Evolutionary conservation across 2,888 invertebrate genomes (phyloP).

Genomic region (Drosophila mimetica): DNA sequence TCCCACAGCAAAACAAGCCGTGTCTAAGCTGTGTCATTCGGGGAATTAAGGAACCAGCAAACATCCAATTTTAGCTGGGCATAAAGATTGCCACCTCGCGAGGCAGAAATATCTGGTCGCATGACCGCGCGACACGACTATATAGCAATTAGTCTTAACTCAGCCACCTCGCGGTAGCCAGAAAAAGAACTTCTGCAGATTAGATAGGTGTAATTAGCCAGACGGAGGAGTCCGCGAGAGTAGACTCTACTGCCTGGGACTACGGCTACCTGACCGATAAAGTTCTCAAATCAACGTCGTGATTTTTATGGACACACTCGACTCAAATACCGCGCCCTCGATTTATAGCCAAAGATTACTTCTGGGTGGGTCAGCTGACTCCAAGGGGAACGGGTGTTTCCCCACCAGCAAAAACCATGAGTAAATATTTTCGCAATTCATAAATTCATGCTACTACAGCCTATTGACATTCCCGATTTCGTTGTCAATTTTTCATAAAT

Average conservation of each 20-base stretch:
- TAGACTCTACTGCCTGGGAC: conserved; percentile 9
- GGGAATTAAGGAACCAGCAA: conserved; percentile 25
- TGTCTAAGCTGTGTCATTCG: neutral
- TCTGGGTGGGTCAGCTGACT: conserved; percentile 67
- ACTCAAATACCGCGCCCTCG: conserved; percentile 41
- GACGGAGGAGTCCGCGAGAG: conserved; percentile 22
- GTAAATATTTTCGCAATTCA: neutral
- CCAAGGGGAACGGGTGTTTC: conserved; percentile 37
- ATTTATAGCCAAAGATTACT: conserved; percentile 60
- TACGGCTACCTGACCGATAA: conserved; percentile 30
- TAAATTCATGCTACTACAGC: conserved; percentile 6
- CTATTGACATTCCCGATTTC: conserved; percentile 41
- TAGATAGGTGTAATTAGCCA: conserved; percentile 38
- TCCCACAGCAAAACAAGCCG: conserved; percentile 1
- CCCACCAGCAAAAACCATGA: conserved; percentile 19
- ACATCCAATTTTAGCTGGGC: conserved; percentile 13
- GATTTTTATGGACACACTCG: conserved; percentile 64
- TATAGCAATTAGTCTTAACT: conserved; percentile 32
- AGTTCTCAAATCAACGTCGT: conserved; percentile 54
- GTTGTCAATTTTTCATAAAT: conserved; percentile 50
- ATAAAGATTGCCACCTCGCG: conserved; percentile 25
- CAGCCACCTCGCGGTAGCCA: conserved; percentile 13
- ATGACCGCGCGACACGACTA: conserved; percentile 36
- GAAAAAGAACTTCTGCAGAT: conserved; percentile 37
- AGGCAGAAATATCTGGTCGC: conserved; percentile 53